Conservation (phyloP, 1,140 invertebrate genomes). For the Thaumetopoea pityocampa region DNA sequence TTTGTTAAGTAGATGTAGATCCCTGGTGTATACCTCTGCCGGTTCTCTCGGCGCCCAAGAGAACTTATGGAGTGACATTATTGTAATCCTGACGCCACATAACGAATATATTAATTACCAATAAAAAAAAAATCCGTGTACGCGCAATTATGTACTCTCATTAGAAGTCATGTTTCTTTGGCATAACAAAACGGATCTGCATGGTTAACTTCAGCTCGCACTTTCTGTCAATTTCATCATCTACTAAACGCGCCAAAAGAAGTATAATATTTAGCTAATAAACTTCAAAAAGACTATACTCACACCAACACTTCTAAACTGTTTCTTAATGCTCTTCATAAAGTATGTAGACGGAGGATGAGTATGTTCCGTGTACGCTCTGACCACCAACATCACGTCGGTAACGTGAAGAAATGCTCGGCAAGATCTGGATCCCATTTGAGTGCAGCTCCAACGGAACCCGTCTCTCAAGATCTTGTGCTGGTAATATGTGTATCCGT, state of each 20-base stretch:
- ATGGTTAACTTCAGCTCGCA: too few species aligned
- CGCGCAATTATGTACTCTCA: too few species aligned
- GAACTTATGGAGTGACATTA: too few species aligned
- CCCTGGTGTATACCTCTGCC: too few species aligned
- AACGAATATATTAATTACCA: too few species aligned
- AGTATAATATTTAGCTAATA: constrained; percentile 1
- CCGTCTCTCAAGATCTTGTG: constrained; percentile 58
- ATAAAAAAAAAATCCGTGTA: too few species aligned
- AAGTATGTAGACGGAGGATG: constrained; percentile 54
- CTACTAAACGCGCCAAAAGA: constrained; percentile 1
- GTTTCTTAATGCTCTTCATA: constrained; percentile 38
- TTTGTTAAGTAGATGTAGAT: too few species aligned
- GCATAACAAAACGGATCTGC: too few species aligned
- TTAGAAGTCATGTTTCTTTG: too few species aligned
- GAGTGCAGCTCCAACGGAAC: constrained; percentile 64
- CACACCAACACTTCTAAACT: constrained; percentile 25
- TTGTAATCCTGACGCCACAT: too few species aligned
- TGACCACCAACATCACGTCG: constrained; percentile 50
- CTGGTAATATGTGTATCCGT: constrained; percentile 63
- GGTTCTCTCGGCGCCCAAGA: too few species aligned
- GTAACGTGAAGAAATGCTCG: constrained; percentile 62
- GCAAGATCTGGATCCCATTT: constrained; percentile 66
- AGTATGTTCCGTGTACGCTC: constrained; percentile 56
- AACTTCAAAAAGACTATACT: constrained; percentile 13
- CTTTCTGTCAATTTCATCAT: too few species aligned